Conservation (phyloP, 2,888 invertebrate species). For the Euzophera pinguis region DNA sequence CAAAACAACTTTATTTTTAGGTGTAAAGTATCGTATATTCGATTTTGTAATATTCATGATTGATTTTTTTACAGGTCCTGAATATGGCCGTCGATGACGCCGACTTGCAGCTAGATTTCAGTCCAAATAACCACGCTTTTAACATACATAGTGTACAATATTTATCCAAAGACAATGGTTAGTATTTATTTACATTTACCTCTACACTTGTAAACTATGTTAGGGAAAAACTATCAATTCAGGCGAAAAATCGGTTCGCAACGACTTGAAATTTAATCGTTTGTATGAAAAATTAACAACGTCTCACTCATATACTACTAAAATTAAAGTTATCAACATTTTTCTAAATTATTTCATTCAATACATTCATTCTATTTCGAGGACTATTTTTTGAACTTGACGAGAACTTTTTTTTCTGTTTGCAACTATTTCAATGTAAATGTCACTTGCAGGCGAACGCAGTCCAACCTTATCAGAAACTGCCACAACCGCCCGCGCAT, state of each 20-base stretch:
- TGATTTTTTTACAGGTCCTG: conserved; percentile 76
- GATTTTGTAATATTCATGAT: conserved; percentile 9
- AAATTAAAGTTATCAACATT: too few species aligned
- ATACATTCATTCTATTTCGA: too few species aligned
- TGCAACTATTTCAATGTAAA: not conserved
- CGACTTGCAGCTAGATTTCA: conserved; percentile 91
- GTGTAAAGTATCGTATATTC: not conserved
- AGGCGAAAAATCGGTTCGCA: too few species aligned
- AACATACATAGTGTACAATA: conserved; percentile 94
- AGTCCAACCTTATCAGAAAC: conserved; percentile 92
- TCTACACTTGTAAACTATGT: too few species aligned
- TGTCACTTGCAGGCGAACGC: conserved; percentile 79
- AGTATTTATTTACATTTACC: conserved; percentile 30
- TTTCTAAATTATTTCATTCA: too few species aligned
- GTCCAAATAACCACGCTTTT: conserved; percentile 90
- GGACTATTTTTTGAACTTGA: too few species aligned
- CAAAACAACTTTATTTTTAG: too few species aligned
- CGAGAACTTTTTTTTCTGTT: too few species aligned
- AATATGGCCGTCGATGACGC: conserved; percentile 96
- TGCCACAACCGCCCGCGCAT: conserved; percentile 89
- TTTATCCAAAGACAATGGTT: conserved; percentile 89
- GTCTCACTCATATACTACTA: too few species aligned
- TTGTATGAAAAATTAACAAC: too few species aligned
- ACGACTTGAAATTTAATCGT: too few species aligned
- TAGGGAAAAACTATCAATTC: too few species aligned